Conservation (phyloP, 2,888 invertebrate genomes). For the Stramonita haemastoma region DNA sequence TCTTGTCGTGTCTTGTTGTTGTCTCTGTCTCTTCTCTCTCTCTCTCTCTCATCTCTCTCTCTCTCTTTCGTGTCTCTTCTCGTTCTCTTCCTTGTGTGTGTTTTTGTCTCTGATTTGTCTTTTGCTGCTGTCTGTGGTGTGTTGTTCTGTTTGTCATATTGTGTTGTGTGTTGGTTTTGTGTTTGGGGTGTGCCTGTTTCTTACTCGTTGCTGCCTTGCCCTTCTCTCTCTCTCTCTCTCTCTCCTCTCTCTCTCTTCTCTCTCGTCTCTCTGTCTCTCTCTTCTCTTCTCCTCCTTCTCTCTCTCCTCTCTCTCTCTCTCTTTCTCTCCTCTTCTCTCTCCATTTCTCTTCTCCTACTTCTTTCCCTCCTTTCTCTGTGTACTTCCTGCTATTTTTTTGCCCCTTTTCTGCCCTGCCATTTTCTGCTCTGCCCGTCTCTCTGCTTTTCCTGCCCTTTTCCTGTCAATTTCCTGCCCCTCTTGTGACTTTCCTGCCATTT, state of each 20-base stretch:
- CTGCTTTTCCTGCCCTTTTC: background rate
- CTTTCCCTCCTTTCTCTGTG: background rate
- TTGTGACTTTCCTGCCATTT: background rate
- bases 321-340: background rate
- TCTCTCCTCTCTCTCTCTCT: background rate
- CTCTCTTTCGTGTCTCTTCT: background rate
- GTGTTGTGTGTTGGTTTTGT: too few species aligned
- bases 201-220: slow-evolving; percentile 9
- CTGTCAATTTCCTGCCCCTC: background rate
- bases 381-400: background rate
- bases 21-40: slow-evolving; percentile 25
- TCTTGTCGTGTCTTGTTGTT: background rate
- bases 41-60: background rate
- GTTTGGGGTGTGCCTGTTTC: background rate
- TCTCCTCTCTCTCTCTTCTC: background rate
- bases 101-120: background rate
- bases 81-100: background rate
- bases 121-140: too few species aligned
- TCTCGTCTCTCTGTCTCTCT: background rate
- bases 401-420: background rate
- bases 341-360: background rate
- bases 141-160: too few species aligned
- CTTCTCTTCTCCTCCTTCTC: too few species aligned
- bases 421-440: background rate
- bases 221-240: slow-evolving; percentile 13